These are phyloP conservation scores for Dicyrtoma fusca DNA, from an alignment of 2,888 invertebrate genomes.

Conservation along the genomic window DNA sequence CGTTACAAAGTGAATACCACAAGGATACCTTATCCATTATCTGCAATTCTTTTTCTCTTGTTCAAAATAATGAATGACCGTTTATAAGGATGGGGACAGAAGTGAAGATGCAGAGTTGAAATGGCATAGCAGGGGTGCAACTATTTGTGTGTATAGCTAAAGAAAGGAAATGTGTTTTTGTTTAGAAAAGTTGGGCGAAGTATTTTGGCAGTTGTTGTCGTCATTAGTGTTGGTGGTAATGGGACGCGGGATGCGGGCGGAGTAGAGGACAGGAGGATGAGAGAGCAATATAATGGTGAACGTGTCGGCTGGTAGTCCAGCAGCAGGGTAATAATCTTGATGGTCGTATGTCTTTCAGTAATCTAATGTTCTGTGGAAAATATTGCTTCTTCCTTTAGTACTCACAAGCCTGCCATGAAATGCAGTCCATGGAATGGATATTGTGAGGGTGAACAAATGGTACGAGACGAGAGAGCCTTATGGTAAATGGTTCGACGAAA, in stretches of 20 bases:
- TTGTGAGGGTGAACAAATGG: slow-evolving; percentile 27
- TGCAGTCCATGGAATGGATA: background rate
- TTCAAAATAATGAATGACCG: background rate
- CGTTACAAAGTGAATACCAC: too few relatives aligned
- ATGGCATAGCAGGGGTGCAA: background rate
- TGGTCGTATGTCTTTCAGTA: slow-evolving; percentile 38
- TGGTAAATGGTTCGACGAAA: slow-evolving; percentile 26
- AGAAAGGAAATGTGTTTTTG: background rate
- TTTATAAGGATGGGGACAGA: background rate
- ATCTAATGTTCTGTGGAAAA: slow-evolving; percentile 38
- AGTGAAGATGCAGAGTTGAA: background rate
- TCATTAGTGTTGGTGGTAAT: slow-evolving; percentile 4
- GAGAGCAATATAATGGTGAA: slow-evolving; percentile 3
- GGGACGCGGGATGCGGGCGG: slow-evolving; percentile 14
- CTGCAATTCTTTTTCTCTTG: background rate
- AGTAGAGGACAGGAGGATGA: background rate
- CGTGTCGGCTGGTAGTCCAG: slow-evolving; percentile 19
- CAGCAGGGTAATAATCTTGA: slow-evolving; percentile 20
- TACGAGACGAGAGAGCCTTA: slow-evolving; percentile 4
- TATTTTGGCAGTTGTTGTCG: slow-evolving; percentile 16
- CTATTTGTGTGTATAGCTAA: too few relatives aligned
- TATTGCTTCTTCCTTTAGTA: slow-evolving; percentile 12
- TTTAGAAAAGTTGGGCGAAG: slow-evolving; percentile 8
- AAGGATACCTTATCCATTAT: too few relatives aligned
- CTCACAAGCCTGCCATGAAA: too few relatives aligned